A percentile compares a stretch with the other conserved stretches of the same genome.
Evolutionary conservation across 1,140 invertebrate species (phyloP).

Genomic region (Pseudoatta argentina): DNA sequence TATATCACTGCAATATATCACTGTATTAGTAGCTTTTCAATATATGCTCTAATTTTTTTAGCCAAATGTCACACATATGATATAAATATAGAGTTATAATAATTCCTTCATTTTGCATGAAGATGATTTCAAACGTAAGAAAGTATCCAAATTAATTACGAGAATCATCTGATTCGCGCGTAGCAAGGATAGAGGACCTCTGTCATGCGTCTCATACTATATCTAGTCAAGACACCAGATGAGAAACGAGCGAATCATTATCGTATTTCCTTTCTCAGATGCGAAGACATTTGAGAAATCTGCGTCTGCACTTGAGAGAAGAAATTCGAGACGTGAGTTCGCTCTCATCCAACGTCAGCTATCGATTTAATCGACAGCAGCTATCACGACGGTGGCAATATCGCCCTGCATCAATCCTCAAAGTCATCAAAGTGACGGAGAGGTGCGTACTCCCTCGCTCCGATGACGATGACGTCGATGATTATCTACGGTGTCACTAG

Average conservation of each 20-base stretch:
- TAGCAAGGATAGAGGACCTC: slow-evolving; percentile 8
- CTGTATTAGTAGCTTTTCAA: background rate
- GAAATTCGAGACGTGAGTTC: slow-evolving; percentile 11
- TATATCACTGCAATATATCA: background rate
- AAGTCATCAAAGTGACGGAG: slow-evolving; percentile 46
- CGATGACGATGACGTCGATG: slow-evolving; percentile 28
- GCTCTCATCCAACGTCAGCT: background rate
- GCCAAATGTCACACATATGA: background rate
- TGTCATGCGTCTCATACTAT: slow-evolving; percentile 13
- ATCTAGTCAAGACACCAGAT: slow-evolving; percentile 24
- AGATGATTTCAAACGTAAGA: background rate
- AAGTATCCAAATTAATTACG: background rate
- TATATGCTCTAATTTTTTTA: background rate
- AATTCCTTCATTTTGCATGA: background rate
- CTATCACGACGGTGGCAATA: slow-evolving; percentile 21
- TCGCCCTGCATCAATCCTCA: slow-evolving; percentile 50
- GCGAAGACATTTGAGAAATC: background rate
- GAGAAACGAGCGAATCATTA: background rate
- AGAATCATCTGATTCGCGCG: background rate
- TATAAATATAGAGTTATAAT: background rate
- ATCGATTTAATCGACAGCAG: slow-evolving; percentile 43
- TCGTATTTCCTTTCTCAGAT: slow-evolving; percentile 3
- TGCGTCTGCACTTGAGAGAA: background rate
- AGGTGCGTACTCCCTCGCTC: slow-evolving; percentile 2
- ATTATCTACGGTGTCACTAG: slow-evolving; percentile 70